Evolutionary conservation across 2,888 invertebrate genomes (phyloP).

Genomic region (Sinhomidia bicolor): DNA sequence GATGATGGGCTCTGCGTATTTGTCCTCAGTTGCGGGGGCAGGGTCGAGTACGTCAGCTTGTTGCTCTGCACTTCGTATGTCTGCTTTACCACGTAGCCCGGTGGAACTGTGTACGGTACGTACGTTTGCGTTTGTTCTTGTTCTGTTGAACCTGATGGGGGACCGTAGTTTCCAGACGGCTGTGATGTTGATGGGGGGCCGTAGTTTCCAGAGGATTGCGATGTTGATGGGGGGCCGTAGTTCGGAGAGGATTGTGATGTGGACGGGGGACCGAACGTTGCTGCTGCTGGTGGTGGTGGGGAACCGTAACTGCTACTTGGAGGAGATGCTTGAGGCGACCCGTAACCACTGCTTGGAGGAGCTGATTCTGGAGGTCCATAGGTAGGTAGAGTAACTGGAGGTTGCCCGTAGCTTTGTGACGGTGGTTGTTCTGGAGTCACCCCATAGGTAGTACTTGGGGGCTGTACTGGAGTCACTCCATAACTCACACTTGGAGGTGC

Average conservation of each 20-base stretch:
- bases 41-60: not conserved
- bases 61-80: slow-evolving; percentile 35
- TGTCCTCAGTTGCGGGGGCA: no score
- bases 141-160: no score
- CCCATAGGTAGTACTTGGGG: slow-evolving; percentile 32
- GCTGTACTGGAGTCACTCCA: not conserved
- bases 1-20: no score
- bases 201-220: no score
- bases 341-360: not conserved
- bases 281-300: not conserved
- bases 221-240: slow-evolving; percentile 29
- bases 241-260: not conserved
- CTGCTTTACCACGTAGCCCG: slow-evolving; percentile 12
- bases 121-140: no score
- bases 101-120: not conserved
- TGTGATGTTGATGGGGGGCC: not conserved
- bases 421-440: not conserved
- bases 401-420: not conserved
- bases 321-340: not conserved
- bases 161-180: no score
- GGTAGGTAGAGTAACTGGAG: not conserved
- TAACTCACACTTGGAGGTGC: slow-evolving; percentile 9
- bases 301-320: slow-evolving; percentile 29
- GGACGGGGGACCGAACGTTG: not conserved
- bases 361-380: slow-evolving; percentile 28